Conservation (phyloP, 2,113 vertebrate genomes). For the Ptyas mucosa region DNA sequence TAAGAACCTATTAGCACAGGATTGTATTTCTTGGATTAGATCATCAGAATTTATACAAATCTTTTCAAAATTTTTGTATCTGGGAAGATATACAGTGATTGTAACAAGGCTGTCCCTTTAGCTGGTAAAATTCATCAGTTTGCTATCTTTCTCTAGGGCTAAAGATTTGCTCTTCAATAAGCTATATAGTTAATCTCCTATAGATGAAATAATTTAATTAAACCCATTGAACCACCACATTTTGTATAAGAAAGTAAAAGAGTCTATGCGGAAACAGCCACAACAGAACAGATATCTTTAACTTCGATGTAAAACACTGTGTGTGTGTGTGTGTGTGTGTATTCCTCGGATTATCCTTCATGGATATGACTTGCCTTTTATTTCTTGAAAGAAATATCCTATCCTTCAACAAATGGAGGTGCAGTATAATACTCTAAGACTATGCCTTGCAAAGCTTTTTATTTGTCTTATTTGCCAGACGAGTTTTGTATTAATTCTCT, state of each 20-base stretch:
- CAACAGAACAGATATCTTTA: not conserved
- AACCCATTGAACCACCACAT: slow-evolving; percentile 40
- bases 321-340: no score
- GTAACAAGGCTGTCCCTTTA: slow-evolving; percentile 25
- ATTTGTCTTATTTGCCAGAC: not conserved
- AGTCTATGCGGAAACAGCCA: slow-evolving; percentile 18
- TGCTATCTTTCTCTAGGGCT: slow-evolving; percentile 46
- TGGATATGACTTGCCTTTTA: not conserved
- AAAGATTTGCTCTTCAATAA: slow-evolving; percentile 45
- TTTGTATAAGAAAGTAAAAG: slow-evolving; percentile 20
- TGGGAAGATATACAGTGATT: slow-evolving; percentile 26
- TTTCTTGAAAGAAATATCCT: not conserved
- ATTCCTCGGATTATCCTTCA: not conserved
- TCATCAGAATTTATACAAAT: slow-evolving; percentile 3
- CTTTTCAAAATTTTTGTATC: slow-evolving; percentile 35
- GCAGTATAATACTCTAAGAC: not conserved
- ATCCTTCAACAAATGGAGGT: not conserved
- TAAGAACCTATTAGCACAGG: slow-evolving; percentile 33
- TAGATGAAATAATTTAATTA: not conserved
- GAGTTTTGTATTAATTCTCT: not conserved
- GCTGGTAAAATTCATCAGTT: slow-evolving; percentile 16
- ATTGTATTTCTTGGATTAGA: not conserved
- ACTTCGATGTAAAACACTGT: not conserved
- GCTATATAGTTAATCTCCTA: slow-evolving; percentile 12
- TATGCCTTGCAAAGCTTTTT: not conserved